These are phyloP conservation scores for Phocides pigmalion DNA, from an alignment of 1,140 invertebrate genomes.

Conservation along the genomic window DNA sequence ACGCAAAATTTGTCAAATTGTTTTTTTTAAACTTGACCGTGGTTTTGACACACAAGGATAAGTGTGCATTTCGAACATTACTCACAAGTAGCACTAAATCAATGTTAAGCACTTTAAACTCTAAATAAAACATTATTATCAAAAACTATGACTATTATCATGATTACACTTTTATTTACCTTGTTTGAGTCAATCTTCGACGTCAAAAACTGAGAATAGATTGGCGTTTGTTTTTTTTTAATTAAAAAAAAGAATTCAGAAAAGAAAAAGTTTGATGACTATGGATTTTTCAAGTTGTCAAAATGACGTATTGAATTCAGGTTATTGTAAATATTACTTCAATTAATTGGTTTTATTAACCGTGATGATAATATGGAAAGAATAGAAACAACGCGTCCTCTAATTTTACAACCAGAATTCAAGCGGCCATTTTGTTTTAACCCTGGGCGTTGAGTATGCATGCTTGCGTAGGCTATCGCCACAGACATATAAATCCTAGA, in stretches of 20 bases:
- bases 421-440: conserved; percentile 37
- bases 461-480: not conserved
- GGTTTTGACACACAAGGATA: conserved; percentile 3
- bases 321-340: not conserved
- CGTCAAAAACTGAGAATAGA: conserved; percentile 36
- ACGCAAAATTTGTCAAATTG: conserved; percentile 27
- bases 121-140: not conserved
- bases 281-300: conserved; percentile 43
- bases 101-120: not conserved
- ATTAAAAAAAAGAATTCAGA: conserved; percentile 40
- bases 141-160: conserved; percentile 13
- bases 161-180: conserved; percentile 18
- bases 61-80: not conserved
- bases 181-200: conserved; percentile 12
- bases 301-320: conserved; percentile 29
- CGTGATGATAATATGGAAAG: not conserved
- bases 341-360: not conserved
- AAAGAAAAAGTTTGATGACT: conserved; percentile 38
- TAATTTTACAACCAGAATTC: not conserved
- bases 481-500: too few relatives aligned
- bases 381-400: not conserved
- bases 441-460: too few relatives aligned
- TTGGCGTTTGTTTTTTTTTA: conserved; percentile 45
- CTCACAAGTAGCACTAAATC: not conserved
- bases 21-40: conserved; percentile 22